Base-by-base conservation (phyloP, 2,888 invertebrate genomes). In the Thysanoteuthis rhombus region DNA sequence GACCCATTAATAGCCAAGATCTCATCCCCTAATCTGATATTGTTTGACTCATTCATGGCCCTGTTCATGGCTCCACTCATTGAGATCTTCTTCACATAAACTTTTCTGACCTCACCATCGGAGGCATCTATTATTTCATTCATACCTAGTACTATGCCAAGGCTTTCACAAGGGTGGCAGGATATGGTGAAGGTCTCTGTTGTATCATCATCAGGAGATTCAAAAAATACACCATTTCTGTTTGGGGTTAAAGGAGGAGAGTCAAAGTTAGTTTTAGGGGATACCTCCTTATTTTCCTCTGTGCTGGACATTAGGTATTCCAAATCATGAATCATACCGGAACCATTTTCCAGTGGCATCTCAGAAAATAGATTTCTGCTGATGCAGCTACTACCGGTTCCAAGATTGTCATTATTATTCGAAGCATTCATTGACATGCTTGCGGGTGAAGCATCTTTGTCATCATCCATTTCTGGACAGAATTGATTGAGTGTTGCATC, bases 111-210 rank as follows among this genome's bases (percentile, higher is more conserved):
- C 12, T 92, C 92, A 10, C 92, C n/a, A n/a, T 40, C 92, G 5
- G 16, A 40, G 10, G 40, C 22, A 28, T 92, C 92, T n/a, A 92
- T 92, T 92, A 40, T 92, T 92, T 92, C 92, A 92, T 92, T 92
- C 92, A 92, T 92, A 45, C 92, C 92, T 32, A 92, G 92, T 12
- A 92, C 45, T 6, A 92, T 32, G n/a, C 92, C 92, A n/a, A 92
- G 45, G 39, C 40, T 92, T 45, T 92, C 92, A 28, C 39, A 28
- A n/a, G 92, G 92, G 19, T n/a, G 92, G 10, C 92, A 40, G 92
- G 92, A 45, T n/a, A 92, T 45, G n/a, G 40, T 28, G 3, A 45
- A n/a, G 16, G 32, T n/a, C n/a, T 45, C 32, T n/a, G 36, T 32
- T 39, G 3, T 28, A 1, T 39, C 25, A 32, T 40, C 90, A 90